Percentiles rank a stretch among this genome's conserved stretches.
These are phyloP conservation scores for Alexandromys fortis DNA, from an alignment of 2,113 vertebrate genomes.

Conservation along the genomic window DNA sequence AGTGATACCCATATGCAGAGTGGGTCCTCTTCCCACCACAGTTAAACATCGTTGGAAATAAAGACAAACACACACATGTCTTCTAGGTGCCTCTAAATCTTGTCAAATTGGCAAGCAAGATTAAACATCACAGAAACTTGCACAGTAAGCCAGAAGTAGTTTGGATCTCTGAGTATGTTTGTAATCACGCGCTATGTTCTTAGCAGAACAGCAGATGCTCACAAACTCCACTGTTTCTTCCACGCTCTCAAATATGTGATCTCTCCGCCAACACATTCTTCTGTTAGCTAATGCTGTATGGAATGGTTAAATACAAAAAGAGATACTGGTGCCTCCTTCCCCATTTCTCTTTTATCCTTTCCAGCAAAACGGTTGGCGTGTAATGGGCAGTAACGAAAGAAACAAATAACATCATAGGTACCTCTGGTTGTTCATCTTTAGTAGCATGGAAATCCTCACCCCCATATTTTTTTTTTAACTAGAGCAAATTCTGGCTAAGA, in stretches of 20 bases:
- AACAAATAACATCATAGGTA: fast-evolving
- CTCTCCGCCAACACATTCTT: neutral
- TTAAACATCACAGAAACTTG: neutral
- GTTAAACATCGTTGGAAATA: neutral
- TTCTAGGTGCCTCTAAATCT: neutral
- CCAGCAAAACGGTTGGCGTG: neutral
- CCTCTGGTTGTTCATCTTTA: neutral
- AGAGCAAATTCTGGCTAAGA: neutral
- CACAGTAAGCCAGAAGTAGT: neutral
- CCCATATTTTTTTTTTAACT: neutral
- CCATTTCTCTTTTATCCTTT: neutral
- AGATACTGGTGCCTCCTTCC: too few species aligned
- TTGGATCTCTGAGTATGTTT: neutral
- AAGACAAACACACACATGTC: neutral
- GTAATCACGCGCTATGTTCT: neutral
- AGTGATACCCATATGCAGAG: neutral
- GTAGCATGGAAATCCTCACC: neutral
- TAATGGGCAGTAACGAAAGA: neutral
- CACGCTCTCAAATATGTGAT: neutral
- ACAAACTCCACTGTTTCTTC: neutral
- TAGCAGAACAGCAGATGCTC: neutral
- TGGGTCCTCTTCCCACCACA: neutral
- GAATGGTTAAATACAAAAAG: neutral
- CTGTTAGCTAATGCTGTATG: neutral
- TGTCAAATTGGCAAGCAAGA: neutral